phyloP scores from a whole-genome alignment of 2,888 invertebrate species.

The Meteorus colon region DNA sequence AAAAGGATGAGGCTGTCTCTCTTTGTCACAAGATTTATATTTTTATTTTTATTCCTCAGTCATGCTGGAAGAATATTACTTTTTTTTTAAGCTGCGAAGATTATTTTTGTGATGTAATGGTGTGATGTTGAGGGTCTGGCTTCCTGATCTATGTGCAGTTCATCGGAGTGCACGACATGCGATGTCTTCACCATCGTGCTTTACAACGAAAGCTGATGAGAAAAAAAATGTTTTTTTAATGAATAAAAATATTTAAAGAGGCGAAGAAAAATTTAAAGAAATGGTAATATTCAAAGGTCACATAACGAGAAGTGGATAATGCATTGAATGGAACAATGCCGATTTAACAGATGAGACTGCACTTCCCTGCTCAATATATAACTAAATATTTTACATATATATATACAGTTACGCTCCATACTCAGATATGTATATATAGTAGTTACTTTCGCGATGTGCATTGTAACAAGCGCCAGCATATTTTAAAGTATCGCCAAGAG shows the following conservation, averaged over 20 bases:
- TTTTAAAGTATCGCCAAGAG: slow-evolving; percentile 35
- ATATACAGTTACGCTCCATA: not conserved
- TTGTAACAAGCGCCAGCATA: slow-evolving; percentile 29
- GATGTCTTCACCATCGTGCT: not conserved
- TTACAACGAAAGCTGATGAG: not conserved
- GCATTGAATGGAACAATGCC: slow-evolving; percentile 25
- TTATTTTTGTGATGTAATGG: not conserved
- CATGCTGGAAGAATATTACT: not conserved
- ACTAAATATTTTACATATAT: not conserved
- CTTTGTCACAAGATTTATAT: too few relatives aligned
- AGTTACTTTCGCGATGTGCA: slow-evolving; percentile 39
- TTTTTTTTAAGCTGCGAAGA: not conserved
- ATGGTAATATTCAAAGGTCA: slow-evolving; percentile 22
- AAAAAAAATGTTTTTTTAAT: not conserved
- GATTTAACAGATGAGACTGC: slow-evolving; percentile 30
- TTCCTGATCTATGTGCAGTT: not conserved
- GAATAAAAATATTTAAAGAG: too few relatives aligned
- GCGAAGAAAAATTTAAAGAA: not conserved
- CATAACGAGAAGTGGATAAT: slow-evolving; percentile 3
- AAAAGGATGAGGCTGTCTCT: too few relatives aligned
- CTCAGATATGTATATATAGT: slow-evolving; percentile 5
- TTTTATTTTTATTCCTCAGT: not conserved
- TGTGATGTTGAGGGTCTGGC: not conserved
- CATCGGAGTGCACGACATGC: not conserved
- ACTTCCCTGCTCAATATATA: not conserved